Evolutionary conservation across 2,113 vertebrate species (phyloP), one percentile per base, ranked within the genome.

Genomic region (western clawed frog (Xenopus tropicalis)): DNA sequence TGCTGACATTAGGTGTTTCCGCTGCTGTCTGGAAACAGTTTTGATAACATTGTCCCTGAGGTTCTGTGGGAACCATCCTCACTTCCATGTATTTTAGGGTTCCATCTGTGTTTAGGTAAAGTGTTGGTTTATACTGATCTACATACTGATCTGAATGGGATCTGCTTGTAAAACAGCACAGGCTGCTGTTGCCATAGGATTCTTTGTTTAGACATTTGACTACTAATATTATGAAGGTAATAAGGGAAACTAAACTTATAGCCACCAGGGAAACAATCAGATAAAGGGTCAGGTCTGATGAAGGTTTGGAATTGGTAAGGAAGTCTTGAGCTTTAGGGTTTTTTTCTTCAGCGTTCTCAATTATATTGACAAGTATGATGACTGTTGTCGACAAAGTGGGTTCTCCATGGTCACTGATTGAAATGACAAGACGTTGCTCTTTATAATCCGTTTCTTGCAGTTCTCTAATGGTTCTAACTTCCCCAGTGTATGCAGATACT

Each of bases 81-180:
- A 95, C 94, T 83, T 96, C 94, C 91, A 96, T 92, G 85, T 96
- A 95, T 80, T 94, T 93, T 29, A 95, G 89, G 1, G 94, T 95
- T 74, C 94, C 94, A 0, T 95, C 93, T 8, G 29, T 87, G 85
- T 90, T 94, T 78, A 95, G 86, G 79, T 95, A 94, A 14, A 96
- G 84, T 80, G 29, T 95, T 77, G 92, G 93, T 82, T 90, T 91
- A 77, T 91, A 89, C 69, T 93, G 92, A 78, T 89, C 91, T 83
- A 90, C 92, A 78, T 88, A 85, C 52, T 87, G 85, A 69, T 82
- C 76, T 44, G 86, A 87, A 3, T 88, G 84, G 0, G 86, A 86
- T 62, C 84, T 78, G 48, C 82, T 86, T 25, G 43, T n/a, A 22
- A 77, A 79, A 80, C 88, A 82, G 83, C 92, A 94, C 69, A 79